phyloP scores from a whole-genome alignment of 2,888 invertebrate species.

The Coelinius sp. region DNA sequence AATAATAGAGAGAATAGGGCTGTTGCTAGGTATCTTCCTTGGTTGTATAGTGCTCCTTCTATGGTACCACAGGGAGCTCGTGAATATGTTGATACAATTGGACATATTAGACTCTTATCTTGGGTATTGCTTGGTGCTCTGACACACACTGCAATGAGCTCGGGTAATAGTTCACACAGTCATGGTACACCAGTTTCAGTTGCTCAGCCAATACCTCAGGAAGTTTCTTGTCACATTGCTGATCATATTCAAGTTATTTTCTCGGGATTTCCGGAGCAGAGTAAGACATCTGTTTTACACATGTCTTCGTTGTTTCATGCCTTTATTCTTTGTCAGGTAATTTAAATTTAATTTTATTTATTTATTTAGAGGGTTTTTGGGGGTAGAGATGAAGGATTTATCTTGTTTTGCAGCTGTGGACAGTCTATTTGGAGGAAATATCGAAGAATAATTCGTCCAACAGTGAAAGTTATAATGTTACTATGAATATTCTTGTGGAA shows the following conservation, averaged over 20 bases:
- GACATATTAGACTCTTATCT: conserved; percentile 93
- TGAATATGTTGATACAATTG: conserved; percentile 95
- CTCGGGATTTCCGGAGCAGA: conserved; percentile 96
- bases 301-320: conserved; percentile 98
- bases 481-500: conserved; percentile 90
- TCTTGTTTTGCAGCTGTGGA: conserved; percentile 83
- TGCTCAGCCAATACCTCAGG: conserved; percentile 92
- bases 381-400: conserved; percentile 11
- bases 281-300: conserved; percentile 91
- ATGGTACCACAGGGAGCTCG: conserved; percentile 88
- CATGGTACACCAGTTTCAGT: conserved; percentile 69
- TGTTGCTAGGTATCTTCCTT: conserved; percentile 87
- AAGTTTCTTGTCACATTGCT: conserved; percentile 95
- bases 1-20: conserved; percentile 88
- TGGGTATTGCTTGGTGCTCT: conserved; percentile 98
- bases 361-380: no score
- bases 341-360: background rate
- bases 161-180: conserved; percentile 59
- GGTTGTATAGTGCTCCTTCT: conserved; percentile 88
- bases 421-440: conserved; percentile 95
- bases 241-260: conserved; percentile 98
- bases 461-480: conserved; percentile 81
- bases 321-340: conserved; percentile 94
- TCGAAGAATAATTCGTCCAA: conserved; percentile 78
- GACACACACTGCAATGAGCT: conserved; percentile 83